Base-by-base conservation (phyloP, 2,113 vertebrate species). In the Platysternon megacephalum region DNA sequence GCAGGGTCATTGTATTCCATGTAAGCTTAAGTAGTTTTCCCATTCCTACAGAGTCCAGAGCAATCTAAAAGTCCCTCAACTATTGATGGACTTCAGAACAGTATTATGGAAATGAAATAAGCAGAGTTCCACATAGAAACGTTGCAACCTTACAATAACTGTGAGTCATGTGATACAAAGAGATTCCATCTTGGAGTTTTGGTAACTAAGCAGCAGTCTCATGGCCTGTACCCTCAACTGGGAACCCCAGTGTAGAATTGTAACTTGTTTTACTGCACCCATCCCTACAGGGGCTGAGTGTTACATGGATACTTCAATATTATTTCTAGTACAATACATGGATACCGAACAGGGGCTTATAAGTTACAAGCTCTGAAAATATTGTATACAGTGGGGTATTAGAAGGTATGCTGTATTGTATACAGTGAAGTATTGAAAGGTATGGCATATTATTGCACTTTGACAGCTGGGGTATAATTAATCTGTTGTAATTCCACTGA, bases 71-170 rank as follows among this genome's bases (percentile, higher is more conserved):
- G 72, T 35, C 7, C 46, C 81, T 39, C 29, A 14, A 24, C 65
- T 51, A 51, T 86, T n/a, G 52, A 2, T 48, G 56, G 49, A 10
- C 14, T 1, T 49, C 32, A 72, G 4, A 29, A 4, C 19, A 72
- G 4, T 61, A 28, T 0, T n/a, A 61, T 42, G 46, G 42, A 51
- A 53, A 68, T 2, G 56, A 9, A n/a, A 82, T 87, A 78, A 9
- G 24, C 74, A 86, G 91, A 14, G 32, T 0, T 0, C 51, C 81
- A 92, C 0, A 0, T 1, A 19, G 21, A 56, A 53, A 55, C 85
- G 29, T 55, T 76, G 44, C 3, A 35, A 6, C 0, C 0, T 5
- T 49, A 44, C 22, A 39, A 0, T 29, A n/a, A 32, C 11, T 2
- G 6, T 68, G 2, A 68, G n/a, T 6, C 0, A 0, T 10, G 13